Evolutionary conservation across 2,797 vertebrate species (phyloP).

Genomic region (Enteromius trimaculatus): DNA sequence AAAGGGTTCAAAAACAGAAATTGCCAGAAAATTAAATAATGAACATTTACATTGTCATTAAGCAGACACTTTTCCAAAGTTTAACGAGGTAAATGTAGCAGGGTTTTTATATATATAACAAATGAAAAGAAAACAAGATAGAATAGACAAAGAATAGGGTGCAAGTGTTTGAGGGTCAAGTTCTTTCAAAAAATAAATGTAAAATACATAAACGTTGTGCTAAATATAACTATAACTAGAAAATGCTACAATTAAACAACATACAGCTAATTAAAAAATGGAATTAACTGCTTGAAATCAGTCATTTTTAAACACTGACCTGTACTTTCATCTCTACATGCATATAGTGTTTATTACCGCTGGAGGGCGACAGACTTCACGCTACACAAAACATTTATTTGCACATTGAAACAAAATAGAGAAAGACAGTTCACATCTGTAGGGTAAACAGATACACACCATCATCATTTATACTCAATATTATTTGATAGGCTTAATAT

Average conservation of each 20-base stretch:
- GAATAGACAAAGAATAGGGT: too few relatives aligned
- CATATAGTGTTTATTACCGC: not conserved
- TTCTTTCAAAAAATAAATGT: too few relatives aligned
- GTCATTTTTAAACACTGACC: not conserved
- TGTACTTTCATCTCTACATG: not conserved
- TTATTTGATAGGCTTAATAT: not conserved
- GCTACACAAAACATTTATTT: not conserved
- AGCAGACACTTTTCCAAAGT: not conserved
- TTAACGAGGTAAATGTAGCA: not conserved
- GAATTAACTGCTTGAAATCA: not conserved
- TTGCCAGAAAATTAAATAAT: not conserved
- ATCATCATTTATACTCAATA: not conserved
- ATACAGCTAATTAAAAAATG: not conserved
- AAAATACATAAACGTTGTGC: too few relatives aligned
- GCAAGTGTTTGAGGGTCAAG: too few relatives aligned
- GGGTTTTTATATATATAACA: too few relatives aligned
- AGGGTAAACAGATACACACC: not conserved
- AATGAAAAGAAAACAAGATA: too few relatives aligned
- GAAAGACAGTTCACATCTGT: not conserved
- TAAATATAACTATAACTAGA: too few relatives aligned
- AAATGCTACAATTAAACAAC: not conserved
- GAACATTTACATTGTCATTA: not conserved
- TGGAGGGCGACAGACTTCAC: constrained; percentile 23
- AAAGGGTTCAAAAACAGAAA: not conserved
- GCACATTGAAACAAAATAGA: not conserved